phyloP scores from a whole-genome alignment of 2,797 vertebrate genomes.

The Sebastes vulpes region DNA sequence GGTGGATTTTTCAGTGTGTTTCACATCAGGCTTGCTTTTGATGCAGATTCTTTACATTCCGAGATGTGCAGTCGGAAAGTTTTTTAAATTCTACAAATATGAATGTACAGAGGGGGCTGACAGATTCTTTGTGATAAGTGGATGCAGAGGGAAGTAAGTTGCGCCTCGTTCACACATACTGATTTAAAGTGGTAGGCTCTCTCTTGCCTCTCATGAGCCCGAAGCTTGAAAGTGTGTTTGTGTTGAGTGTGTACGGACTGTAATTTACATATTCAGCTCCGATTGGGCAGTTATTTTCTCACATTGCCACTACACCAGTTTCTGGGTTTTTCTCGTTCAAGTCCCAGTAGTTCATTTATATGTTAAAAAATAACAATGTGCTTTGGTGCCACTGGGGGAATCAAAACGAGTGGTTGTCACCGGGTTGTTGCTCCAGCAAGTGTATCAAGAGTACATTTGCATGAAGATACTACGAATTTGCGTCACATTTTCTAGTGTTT shows the following conservation, averaged over 20 bases:
- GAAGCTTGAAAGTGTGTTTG: background rate
- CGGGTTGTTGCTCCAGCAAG: background rate
- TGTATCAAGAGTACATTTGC: background rate
- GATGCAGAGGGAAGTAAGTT: conserved; percentile 8
- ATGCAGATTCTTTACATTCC: background rate
- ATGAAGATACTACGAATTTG: background rate
- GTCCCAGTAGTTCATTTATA: background rate
- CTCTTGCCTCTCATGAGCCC: background rate
- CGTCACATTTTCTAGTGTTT: background rate
- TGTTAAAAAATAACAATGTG: background rate
- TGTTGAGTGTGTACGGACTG: background rate
- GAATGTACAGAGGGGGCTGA: background rate
- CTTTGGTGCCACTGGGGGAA: background rate
- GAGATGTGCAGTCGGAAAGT: background rate
- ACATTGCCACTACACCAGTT: background rate
- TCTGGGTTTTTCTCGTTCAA: background rate
- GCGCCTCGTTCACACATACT: background rate
- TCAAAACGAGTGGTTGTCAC: background rate
- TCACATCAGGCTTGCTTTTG: background rate
- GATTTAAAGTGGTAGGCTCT: background rate
- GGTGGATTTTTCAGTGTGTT: conserved; percentile 7
- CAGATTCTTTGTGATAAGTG: conserved; percentile 11
- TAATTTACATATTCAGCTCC: background rate
- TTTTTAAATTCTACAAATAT: background rate
- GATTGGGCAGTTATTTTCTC: background rate